Evolutionary conservation across 2,113 vertebrate genomes (phyloP).

Genomic region (Pedetes capensis): DNA sequence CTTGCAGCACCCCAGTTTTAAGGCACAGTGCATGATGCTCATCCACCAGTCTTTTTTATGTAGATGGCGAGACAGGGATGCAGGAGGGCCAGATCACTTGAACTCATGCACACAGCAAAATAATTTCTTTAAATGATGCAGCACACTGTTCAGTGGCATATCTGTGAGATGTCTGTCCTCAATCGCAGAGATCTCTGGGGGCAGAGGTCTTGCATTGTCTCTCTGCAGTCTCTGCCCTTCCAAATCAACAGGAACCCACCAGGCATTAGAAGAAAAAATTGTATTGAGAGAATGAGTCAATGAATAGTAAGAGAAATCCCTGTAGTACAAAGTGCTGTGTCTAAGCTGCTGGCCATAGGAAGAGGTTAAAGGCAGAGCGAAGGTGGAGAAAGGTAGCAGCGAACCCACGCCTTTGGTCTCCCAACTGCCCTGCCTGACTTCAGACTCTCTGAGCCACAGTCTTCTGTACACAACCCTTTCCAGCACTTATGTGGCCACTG

Average conservation of each 20-base stretch:
- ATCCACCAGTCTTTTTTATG: too few species aligned
- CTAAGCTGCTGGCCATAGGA: not conserved
- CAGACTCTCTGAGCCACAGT: not conserved
- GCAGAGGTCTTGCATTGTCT: rapidly evolving
- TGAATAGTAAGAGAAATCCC: not conserved
- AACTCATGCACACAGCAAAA: not conserved
- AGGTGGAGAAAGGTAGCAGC: not conserved
- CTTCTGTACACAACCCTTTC: not conserved
- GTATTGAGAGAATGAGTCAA: not conserved
- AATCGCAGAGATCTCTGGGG: not conserved
- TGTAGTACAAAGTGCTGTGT: rapidly evolving
- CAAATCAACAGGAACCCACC: too few species aligned
- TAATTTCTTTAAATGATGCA: not conserved
- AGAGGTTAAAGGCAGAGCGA: not conserved
- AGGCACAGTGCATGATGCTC: too few species aligned
- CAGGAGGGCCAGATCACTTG: not conserved
- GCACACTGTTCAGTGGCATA: rapidly evolving
- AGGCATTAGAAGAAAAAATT: not conserved
- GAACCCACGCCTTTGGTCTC: not conserved
- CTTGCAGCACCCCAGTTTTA: too few species aligned
- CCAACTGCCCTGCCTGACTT: too few species aligned
- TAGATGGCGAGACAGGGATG: not conserved
- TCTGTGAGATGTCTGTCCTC: not conserved
- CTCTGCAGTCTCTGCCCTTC: not conserved
- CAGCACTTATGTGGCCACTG: too few species aligned